phyloP scores from a whole-genome alignment of 2,797 vertebrate genomes.

The Malurus leucopterus region DNA sequence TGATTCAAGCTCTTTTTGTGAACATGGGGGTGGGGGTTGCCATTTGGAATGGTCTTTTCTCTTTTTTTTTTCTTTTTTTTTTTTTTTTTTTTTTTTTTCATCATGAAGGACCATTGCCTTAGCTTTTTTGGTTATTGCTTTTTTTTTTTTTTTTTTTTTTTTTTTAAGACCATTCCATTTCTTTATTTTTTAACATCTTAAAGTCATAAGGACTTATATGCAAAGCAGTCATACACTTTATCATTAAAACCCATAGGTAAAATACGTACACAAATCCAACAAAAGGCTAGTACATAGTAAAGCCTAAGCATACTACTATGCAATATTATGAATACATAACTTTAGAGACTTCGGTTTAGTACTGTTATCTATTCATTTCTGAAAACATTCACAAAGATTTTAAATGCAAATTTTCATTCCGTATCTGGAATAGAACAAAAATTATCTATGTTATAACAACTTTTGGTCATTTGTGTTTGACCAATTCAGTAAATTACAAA shows the following conservation, averaged over 20 bases:
- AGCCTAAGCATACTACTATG: conserved; percentile 85
- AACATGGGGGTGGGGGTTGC: conserved; percentile 76
- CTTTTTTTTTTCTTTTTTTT: conserved; percentile 12
- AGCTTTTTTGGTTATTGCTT: conserved; percentile 70
- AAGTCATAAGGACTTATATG: conserved; percentile 89
- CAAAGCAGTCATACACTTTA: conserved; percentile 95
- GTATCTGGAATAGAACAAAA: conserved; percentile 78
- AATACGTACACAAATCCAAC: conserved; percentile 96
- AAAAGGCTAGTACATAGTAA: conserved; percentile 88
- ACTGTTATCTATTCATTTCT: conserved; percentile 81
- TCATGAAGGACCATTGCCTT: conserved; percentile 61
- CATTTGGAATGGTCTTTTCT: conserved; percentile 80
- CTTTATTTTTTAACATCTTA: conserved; percentile 94
- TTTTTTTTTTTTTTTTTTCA: conserved; percentile 6
- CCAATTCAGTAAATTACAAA: conserved; percentile 82
- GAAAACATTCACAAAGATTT: conserved; percentile 81
- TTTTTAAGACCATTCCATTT: conserved; percentile 93
- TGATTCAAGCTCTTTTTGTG: conserved; percentile 88
- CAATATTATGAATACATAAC: conserved; percentile 84
- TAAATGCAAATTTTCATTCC: conserved; percentile 83
- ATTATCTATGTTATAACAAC: conserved; percentile 77
- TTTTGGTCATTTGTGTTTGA: conserved; percentile 75
- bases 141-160: conserved; percentile 52
- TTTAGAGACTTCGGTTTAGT: conserved; percentile 76
- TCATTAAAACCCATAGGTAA: conserved; percentile 95